These are phyloP conservation scores for Heliconius cydno DNA, from an alignment of 2,888 invertebrate genomes.

Conservation along the genomic window DNA sequence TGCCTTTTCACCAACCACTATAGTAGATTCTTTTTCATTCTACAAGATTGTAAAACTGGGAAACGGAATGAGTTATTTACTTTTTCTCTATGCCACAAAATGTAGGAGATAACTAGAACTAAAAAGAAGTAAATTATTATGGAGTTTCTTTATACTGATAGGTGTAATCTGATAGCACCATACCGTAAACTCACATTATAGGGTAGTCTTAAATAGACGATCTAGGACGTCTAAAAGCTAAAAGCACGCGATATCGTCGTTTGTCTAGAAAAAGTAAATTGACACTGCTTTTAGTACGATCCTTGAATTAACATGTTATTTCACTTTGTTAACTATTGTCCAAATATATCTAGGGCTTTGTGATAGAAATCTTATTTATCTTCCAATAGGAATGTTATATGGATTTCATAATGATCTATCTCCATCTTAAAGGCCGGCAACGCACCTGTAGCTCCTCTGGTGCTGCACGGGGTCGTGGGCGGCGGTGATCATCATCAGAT, in stretches of 20 bases:
- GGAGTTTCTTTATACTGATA: background rate
- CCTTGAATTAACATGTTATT: slow-evolving; percentile 1
- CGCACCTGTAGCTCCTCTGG: too few relatives aligned
- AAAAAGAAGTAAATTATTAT: background rate
- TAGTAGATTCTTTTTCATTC: too few relatives aligned
- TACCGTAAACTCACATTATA: slow-evolving; percentile 7
- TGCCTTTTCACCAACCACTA: too few relatives aligned
- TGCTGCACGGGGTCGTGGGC: too few relatives aligned
- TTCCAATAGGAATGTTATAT: too few relatives aligned
- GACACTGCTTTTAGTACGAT: background rate
- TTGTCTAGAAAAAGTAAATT: slow-evolving; percentile 21
- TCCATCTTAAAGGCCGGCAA: too few relatives aligned
- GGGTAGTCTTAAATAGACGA: slow-evolving; percentile 27
- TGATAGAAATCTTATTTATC: background rate
- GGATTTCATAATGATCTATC: too few relatives aligned
- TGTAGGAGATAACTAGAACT: too few relatives aligned
- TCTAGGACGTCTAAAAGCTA: slow-evolving; percentile 13
- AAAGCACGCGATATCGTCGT: slow-evolving; percentile 42
- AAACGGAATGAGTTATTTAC: too few relatives aligned
- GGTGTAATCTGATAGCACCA: background rate
- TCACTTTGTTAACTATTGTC: background rate
- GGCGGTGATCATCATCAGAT: too few relatives aligned
- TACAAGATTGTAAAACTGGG: too few relatives aligned
- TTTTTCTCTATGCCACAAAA: too few relatives aligned
- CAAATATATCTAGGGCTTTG: background rate